These are phyloP conservation scores for Sminthopsis crassicaudata DNA, from an alignment of 2,113 vertebrate genomes.

Conservation along the genomic window DNA sequence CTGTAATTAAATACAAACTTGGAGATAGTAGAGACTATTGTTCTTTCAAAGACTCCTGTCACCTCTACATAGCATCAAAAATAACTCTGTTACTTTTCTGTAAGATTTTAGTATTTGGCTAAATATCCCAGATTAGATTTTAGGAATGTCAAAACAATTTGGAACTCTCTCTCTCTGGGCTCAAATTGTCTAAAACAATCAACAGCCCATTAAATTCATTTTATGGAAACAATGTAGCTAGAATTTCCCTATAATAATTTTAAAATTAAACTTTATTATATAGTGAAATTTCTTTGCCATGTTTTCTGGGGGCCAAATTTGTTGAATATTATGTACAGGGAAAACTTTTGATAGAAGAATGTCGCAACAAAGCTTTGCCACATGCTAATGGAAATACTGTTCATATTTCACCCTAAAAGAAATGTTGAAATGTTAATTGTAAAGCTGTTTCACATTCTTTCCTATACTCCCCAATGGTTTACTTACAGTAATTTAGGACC, in stretches of 20 bases:
- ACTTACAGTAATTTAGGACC: not conserved
- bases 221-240: constrained; percentile 37
- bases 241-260: constrained; percentile 55
- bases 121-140: constrained; percentile 42
- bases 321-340: constrained; percentile 52
- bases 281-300: constrained; percentile 59
- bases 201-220: constrained; percentile 48
- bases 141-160: constrained; percentile 38
- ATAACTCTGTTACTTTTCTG: not conserved
- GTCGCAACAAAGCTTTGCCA: constrained; percentile 42
- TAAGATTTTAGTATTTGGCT: constrained; percentile 21
- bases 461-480: constrained; percentile 35
- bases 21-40: not conserved
- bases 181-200: constrained; percentile 57
- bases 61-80: constrained; percentile 5
- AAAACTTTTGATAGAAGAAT: constrained; percentile 60
- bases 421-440: constrained; percentile 29
- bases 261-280: constrained; percentile 69
- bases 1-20: not conserved
- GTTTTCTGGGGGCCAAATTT: constrained; percentile 70
- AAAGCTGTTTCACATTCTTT: constrained; percentile 2
- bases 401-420: constrained; percentile 46
- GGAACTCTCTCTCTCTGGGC: constrained; percentile 30
- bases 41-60: constrained; percentile 4
- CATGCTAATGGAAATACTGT: constrained; percentile 45